Evolutionary conservation across 2,113 vertebrate genomes (phyloP).

Genomic region (Cyphomyrus discorhynchus): DNA sequence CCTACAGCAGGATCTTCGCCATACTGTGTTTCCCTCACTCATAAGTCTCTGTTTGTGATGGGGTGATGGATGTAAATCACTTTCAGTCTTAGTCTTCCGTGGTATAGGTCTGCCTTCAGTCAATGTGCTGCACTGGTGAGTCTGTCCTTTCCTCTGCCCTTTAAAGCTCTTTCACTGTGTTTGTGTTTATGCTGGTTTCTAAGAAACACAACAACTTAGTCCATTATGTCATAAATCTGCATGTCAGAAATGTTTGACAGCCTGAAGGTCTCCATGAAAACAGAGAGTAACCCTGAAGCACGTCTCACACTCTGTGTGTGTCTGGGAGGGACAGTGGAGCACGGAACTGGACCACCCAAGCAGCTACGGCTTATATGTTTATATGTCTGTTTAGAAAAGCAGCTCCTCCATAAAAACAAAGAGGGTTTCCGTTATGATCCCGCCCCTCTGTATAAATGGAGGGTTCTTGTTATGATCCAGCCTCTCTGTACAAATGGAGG

Average conservation of each 20-base stretch:
- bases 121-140: neutral
- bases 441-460: neutral
- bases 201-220: conserved; percentile 1
- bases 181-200: neutral
- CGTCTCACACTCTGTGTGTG: neutral
- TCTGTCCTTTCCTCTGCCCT: neutral
- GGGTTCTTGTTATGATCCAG: neutral
- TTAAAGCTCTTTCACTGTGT: neutral
- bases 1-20: neutral
- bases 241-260: neutral
- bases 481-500: neutral
- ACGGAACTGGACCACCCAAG: neutral
- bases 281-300: neutral
- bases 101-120: neutral
- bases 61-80: neutral
- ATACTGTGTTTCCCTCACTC: neutral
- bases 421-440: neutral
- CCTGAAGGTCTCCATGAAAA: neutral
- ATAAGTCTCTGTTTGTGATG: neutral
- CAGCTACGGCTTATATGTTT: neutral
- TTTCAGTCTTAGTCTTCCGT: neutral
- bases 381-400: neutral
- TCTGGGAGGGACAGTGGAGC: neutral
- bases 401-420: neutral
- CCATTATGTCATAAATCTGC: neutral